These are phyloP conservation scores for Lycaena phlaeas DNA, from an alignment of 2,888 invertebrate genomes.

Conservation along the genomic window DNA sequence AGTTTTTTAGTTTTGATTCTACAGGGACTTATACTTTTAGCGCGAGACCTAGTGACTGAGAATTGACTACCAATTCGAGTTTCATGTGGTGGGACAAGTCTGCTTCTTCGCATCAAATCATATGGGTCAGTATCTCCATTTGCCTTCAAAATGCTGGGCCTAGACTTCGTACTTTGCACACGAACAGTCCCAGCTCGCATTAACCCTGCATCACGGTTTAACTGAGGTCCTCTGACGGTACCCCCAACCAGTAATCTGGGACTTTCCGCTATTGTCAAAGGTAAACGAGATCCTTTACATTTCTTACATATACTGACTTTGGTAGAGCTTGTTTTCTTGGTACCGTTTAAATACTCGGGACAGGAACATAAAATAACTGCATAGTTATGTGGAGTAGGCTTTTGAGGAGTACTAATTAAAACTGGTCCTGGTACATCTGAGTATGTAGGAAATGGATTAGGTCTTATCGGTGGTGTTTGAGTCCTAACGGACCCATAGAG, in stretches of 20 bases:
- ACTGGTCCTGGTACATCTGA: conserved; percentile 60
- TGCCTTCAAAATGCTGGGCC: conserved; percentile 78
- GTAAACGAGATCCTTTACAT: conserved; percentile 85
- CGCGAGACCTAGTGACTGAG: conserved; percentile 59
- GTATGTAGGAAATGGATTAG: conserved; percentile 64
- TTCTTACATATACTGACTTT: conserved; percentile 86
- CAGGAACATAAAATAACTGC: conserved; percentile 87
- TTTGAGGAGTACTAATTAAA: conserved; percentile 67
- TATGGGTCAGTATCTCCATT: conserved; percentile 80
- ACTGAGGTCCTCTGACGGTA: conserved; percentile 73
- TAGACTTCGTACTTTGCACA: conserved; percentile 70
- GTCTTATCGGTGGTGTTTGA: conserved; percentile 58
- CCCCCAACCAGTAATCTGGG: conserved; percentile 69
- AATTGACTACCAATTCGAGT: conserved; percentile 68
- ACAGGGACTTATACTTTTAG: conserved; percentile 73
- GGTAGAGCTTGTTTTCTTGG: conserved; percentile 80
- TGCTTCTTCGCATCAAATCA: conserved; percentile 85
- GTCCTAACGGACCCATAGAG: conserved; percentile 84
- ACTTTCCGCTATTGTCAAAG: conserved; percentile 77
- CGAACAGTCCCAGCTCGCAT: conserved; percentile 77
- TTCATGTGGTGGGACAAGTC: conserved; percentile 78
- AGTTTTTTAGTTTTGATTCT: conserved; percentile 69
- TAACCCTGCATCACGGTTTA: conserved; percentile 56
- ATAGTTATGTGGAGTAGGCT: conserved; percentile 74
- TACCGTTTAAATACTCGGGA: conserved; percentile 84